A percentile compares a stretch with the other conserved stretches of the same genome.
These are phyloP conservation scores for Metopia argyrocephala DNA, from an alignment of 2,888 invertebrate genomes.

Conservation along the genomic window DNA sequence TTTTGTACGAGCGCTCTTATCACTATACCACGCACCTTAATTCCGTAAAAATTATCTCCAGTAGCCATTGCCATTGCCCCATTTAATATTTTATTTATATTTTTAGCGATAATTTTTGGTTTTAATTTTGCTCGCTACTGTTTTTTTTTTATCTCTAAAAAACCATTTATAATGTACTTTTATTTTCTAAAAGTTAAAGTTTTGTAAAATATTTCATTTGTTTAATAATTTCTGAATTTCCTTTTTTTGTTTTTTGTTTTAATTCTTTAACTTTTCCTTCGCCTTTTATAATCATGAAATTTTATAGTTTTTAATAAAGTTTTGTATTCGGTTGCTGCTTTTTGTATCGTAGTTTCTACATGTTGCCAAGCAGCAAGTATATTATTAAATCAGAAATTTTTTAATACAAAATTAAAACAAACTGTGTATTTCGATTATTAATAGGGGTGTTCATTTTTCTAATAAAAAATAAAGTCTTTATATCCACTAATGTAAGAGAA, in stretches of 20 bases:
- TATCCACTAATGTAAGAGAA: too few species aligned
- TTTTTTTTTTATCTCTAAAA: background rate
- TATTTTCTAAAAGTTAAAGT: background rate
- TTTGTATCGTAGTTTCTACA: background rate
- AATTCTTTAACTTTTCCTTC: too few species aligned
- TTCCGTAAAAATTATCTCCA: too few species aligned
- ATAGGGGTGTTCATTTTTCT: background rate
- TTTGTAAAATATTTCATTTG: conserved; percentile 3
- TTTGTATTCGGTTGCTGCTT: background rate
- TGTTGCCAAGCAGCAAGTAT: conserved; percentile 33
- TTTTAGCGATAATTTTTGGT: too few species aligned
- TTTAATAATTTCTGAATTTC: conserved; percentile 15
- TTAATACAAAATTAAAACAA: background rate
- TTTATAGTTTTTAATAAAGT: conserved; percentile 26
- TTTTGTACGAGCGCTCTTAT: too few species aligned
- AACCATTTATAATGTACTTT: conserved; percentile 1
- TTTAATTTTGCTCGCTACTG: background rate
- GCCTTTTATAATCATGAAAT: conserved; percentile 3
- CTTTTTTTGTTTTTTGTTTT: background rate
- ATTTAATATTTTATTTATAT: background rate
- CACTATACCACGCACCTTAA: too few species aligned
- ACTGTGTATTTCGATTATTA: background rate
- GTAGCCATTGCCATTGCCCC: too few species aligned
- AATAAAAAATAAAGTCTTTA: too few species aligned
- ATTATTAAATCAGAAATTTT: conserved; percentile 11